Evolutionary conservation across 2,113 vertebrate genomes (phyloP), one percentile per base, ranked within the genome.

Genomic region (Axis porcinus): DNA sequence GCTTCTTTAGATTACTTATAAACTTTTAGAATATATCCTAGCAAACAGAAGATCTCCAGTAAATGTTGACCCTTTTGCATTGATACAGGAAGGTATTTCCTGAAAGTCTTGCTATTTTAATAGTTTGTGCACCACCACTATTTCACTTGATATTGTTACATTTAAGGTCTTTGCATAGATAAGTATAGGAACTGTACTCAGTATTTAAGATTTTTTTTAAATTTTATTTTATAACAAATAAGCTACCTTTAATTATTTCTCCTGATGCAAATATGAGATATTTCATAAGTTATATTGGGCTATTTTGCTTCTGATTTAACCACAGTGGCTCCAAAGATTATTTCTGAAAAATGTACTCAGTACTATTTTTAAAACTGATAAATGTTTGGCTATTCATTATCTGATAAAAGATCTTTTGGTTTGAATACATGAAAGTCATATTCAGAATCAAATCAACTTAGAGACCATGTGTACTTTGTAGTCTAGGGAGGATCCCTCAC

Each of bases 91-190:
- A 89, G 17, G 2, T 21, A 33, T 88, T 84, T 70, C 13, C 33
- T n/a, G 19, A 78, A 87, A 50, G 1, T 1, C 1, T 76, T 84
- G 74, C 54, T 79, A 74, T 92, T 89, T 89, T 23, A 70, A n/a
- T 25, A 43, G 11, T 4, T 52, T 76, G 2, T 74, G 3, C 1
- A 55, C 1, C 28, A 14, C 3, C 0, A 47, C 58, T 40, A 3
- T 52, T 2, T 67, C 2, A 67, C 27, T 86, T 86, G n/a, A 33
- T 33, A 28, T 64, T 10, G 55, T 82, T 78, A 13, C 79, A 30
- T 52, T 4, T 76, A 85, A 86, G 14, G 0, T 5, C 1, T 76
- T 74, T 84, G 8, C 7, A 58, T 8, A 62, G 45, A 11, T 70
- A 87, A 88, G n/a, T 3, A 62, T 25, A 47, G 2, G 13, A 92